Conservation (phyloP, 2,113 vertebrate genomes). For the Leptocoma aspasia region DNA sequence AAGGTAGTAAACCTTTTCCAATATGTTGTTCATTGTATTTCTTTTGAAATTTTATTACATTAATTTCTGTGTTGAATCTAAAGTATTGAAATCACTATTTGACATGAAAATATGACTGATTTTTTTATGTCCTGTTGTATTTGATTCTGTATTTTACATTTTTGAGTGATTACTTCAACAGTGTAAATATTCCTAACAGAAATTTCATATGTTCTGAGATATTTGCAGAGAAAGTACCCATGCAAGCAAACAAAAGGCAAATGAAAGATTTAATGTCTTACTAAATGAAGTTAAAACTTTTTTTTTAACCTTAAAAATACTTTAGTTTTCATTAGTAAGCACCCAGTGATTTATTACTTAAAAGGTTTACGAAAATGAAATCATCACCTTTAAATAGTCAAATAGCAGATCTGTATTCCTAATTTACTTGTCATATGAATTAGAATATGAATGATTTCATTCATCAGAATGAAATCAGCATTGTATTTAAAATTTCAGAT, state of each 20-base stretch:
- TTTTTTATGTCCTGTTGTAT: not conserved
- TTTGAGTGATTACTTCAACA: not conserved
- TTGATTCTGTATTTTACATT: not conserved
- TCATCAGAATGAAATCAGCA: not conserved
- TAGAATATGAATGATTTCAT: too few relatives aligned
- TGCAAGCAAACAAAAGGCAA: not conserved
- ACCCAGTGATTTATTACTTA: not conserved
- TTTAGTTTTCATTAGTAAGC: not conserved
- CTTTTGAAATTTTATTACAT: not conserved
- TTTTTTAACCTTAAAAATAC: not conserved
- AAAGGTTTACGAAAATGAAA: not conserved
- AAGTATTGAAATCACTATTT: not conserved
- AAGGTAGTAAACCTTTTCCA: not conserved
- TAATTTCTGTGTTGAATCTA: not conserved
- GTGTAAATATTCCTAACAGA: not conserved
- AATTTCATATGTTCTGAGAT: not conserved
- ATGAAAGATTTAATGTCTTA: not conserved
- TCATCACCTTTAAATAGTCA: not conserved
- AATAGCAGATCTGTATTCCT: not conserved
- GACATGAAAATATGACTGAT: not conserved
- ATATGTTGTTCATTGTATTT: not conserved
- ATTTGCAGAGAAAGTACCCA: not conserved
- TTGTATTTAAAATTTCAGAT: not conserved
- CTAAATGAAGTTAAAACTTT: not conserved
- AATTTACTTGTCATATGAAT: not conserved